phyloP scores from a whole-genome alignment of 2,113 vertebrate genomes.

The Noctilio leporinus region DNA sequence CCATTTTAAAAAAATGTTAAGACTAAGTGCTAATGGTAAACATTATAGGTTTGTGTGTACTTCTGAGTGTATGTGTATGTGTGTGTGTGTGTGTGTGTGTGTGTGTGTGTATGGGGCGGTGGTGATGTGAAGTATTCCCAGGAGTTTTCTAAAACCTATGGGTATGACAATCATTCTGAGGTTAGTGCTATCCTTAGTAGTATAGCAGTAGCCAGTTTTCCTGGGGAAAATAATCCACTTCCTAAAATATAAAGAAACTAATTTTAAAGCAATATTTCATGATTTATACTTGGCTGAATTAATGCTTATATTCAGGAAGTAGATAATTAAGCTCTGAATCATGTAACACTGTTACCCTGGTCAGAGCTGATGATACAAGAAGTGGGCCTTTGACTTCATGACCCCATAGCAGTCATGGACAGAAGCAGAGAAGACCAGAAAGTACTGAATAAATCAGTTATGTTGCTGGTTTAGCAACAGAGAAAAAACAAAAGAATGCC shows the following conservation, averaged over 20 bases:
- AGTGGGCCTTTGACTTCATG: neutral
- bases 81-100: accelerated
- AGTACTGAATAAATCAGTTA: neutral
- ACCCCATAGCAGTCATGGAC: neutral
- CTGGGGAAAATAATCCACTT: neutral
- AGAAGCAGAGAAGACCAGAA: neutral
- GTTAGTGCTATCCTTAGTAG: neutral
- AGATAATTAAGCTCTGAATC: neutral
- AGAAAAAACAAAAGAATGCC: neutral
- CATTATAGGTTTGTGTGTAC: neutral
- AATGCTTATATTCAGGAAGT: neutral
- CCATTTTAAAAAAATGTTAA: neutral
- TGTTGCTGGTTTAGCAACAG: neutral
- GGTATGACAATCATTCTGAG: neutral
- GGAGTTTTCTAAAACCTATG: neutral
- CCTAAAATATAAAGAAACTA: neutral
- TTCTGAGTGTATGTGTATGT: neutral
- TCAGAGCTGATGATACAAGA: neutral
- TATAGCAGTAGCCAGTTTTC: neutral
- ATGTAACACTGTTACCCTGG: neutral
- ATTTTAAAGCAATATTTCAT: neutral
- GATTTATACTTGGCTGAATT: neutral
- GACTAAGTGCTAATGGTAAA: neutral
- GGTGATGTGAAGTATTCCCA: neutral
- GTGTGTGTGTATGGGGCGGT: neutral